Conservation (phyloP, 2,888 invertebrate genomes). For the Xylota sylvarum region DNA sequence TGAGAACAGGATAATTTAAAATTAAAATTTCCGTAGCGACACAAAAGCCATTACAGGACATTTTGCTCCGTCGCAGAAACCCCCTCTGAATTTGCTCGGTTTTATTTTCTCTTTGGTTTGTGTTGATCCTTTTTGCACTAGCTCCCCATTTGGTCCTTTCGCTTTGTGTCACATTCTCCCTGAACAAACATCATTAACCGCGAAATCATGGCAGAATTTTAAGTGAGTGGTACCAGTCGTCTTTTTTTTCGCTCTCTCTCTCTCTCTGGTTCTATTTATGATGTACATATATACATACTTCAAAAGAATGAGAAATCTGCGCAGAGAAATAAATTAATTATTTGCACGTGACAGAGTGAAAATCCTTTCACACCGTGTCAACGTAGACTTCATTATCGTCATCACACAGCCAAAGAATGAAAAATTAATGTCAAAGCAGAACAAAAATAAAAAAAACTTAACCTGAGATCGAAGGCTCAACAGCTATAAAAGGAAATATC, state of each 20-base stretch:
- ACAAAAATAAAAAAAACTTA: not conserved
- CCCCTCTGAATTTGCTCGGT: not conserved
- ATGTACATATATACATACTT: not conserved
- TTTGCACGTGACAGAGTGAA: slow-evolving; percentile 61
- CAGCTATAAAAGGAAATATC: slow-evolving; percentile 26
- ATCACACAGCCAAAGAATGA: slow-evolving; percentile 5
- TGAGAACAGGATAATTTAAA: slow-evolving; percentile 41
- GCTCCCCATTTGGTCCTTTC: slow-evolving; percentile 1
- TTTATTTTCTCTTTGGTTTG: not conserved
- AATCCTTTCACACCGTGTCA: slow-evolving; percentile 45
- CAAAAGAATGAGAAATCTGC: slow-evolving; percentile 22
- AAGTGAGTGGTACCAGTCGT: slow-evolving; percentile 20
- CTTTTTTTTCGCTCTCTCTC: not conserved
- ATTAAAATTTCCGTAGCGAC: slow-evolving; percentile 37
- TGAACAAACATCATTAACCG: slow-evolving; percentile 60
- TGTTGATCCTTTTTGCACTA: not conserved
- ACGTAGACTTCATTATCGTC: slow-evolving; percentile 22
- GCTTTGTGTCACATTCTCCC: slow-evolving; percentile 21
- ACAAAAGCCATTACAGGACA: slow-evolving; percentile 38
- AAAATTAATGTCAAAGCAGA: slow-evolving; percentile 42
- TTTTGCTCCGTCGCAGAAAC: not conserved
- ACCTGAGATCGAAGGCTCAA: slow-evolving; percentile 6
- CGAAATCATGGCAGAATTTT: slow-evolving; percentile 44
- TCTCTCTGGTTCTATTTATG: not conserved
- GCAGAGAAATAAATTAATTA: slow-evolving; percentile 57